A percentile compares a stretch with the other conserved stretches of the same genome.
Evolutionary conservation across 2,888 invertebrate genomes (phyloP).

Genomic region (Apantesis nais): DNA sequence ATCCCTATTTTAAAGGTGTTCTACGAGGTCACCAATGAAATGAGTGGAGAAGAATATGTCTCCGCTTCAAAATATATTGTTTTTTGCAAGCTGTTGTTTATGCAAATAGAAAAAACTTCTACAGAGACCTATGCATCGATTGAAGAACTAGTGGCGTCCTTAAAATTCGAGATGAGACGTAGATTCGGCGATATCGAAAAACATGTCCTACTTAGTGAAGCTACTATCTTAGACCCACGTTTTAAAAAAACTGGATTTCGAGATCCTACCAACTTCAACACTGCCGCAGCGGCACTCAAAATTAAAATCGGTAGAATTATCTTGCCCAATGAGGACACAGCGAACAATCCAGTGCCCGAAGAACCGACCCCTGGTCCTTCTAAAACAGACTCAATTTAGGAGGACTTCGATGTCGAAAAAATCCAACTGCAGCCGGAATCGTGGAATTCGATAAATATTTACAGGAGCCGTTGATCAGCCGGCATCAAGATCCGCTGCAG

Average conservation of each 20-base stretch:
- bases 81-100: not conserved
- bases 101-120: constrained; percentile 8
- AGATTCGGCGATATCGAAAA: constrained; percentile 27
- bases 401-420: constrained; percentile 34
- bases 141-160: constrained; percentile 6
- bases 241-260: constrained; percentile 16
- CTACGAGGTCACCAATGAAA: constrained; percentile 5
- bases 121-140: constrained; percentile 4
- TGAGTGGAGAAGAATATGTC: constrained; percentile 9
- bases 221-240: constrained; percentile 16
- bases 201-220: constrained; percentile 22
- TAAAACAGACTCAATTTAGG: constrained; percentile 29
- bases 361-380: not conserved
- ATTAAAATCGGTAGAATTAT: too few relatives aligned
- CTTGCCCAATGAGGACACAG: too few relatives aligned
- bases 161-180: constrained; percentile 12
- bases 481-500: constrained; percentile 24
- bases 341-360: not conserved
- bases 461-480: constrained; percentile 24
- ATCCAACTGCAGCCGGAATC: constrained; percentile 37
- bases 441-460: constrained; percentile 37
- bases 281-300: constrained; percentile 24
- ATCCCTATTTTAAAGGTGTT: constrained; percentile 4
- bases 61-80: constrained; percentile 6
- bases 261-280: constrained; percentile 18